phyloP scores from a whole-genome alignment of 1,140 invertebrate species.

The Mesaphorura yosii region DNA sequence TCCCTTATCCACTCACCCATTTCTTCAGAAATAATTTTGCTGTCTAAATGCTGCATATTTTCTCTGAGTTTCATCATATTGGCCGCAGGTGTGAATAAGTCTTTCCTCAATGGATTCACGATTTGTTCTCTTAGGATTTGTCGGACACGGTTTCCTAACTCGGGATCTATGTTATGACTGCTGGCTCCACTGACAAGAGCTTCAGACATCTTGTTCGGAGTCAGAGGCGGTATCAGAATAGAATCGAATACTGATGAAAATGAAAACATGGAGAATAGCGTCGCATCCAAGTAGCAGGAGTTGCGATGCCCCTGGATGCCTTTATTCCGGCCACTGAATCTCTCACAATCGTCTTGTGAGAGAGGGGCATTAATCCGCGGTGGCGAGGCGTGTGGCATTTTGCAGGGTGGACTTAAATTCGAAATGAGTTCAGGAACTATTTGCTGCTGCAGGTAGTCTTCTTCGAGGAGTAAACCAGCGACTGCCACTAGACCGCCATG shows the following conservation, averaged over 20 bases:
- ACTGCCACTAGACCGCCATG: conserved; percentile 49
- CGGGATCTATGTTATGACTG: too few relatives aligned
- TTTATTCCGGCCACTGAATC: neutral
- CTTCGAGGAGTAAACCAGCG: conserved; percentile 42
- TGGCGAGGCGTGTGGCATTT: too few relatives aligned
- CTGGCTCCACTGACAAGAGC: conserved; percentile 32
- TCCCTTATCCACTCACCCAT: conserved; percentile 9
- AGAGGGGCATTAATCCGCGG: too few relatives aligned
- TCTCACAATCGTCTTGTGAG: neutral
- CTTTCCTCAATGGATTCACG: conserved; percentile 81
- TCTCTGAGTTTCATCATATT: conserved; percentile 83
- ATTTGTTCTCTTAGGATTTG: conserved; percentile 85
- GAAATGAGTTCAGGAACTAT: too few relatives aligned
- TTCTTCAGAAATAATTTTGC: conserved; percentile 26
- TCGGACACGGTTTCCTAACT: conserved; percentile 47
- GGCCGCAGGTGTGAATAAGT: conserved; percentile 81
- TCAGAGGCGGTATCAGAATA: conserved; percentile 47
- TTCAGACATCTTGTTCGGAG: neutral
- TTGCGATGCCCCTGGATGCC: conserved; percentile 97
- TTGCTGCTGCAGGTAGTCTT: too few relatives aligned
- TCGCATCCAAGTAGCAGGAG: conserved; percentile 94
- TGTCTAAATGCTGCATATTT: conserved; percentile 27
- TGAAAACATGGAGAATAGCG: conserved; percentile 91
- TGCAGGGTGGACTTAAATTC: too few relatives aligned
- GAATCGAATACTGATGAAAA: conserved; percentile 90